A percentile compares a stretch with the other conserved stretches of the same genome.
These are phyloP conservation scores for Raja brachyura DNA, from an alignment of 2,113 vertebrate species.

Conservation along the genomic window DNA sequence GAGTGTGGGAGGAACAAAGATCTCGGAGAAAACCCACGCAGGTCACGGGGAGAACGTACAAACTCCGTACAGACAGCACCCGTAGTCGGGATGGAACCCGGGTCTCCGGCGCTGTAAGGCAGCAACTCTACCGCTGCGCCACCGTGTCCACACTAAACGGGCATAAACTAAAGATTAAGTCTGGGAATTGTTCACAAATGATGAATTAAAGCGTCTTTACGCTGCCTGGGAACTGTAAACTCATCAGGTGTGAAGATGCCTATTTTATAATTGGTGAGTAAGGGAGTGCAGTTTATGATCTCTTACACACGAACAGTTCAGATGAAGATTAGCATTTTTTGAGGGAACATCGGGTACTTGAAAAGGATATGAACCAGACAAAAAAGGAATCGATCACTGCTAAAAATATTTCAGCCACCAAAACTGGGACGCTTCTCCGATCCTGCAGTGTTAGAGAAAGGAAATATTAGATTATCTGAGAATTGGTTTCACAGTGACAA, in stretches of 20 bases:
- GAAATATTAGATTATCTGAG: constrained; percentile 1
- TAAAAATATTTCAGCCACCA: constrained; percentile 64
- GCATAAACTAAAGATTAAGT: not conserved
- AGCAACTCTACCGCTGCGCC: too few relatives aligned
- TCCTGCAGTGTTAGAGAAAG: constrained; percentile 49
- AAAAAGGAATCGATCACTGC: constrained; percentile 66
- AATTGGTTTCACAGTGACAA: not conserved
- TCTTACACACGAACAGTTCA: not conserved
- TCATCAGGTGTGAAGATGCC: not conserved
- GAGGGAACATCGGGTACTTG: not conserved
- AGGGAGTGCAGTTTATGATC: not conserved
- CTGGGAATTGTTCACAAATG: not conserved
- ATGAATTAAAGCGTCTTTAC: not conserved
- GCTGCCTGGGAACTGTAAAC: not conserved
- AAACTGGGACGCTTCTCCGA: constrained; percentile 58
- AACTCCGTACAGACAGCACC: too few relatives aligned
- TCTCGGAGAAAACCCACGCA: too few relatives aligned
- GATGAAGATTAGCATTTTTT: not conserved
- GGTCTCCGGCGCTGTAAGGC: too few relatives aligned
- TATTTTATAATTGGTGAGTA: not conserved
- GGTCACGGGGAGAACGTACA: too few relatives aligned
- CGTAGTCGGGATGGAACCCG: too few relatives aligned
- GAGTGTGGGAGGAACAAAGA: too few relatives aligned
- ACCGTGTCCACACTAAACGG: too few relatives aligned
- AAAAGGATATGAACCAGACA: constrained; percentile 84